These are phyloP conservation scores for Chloroclystis v-ata DNA, from an alignment of 2,888 invertebrate genomes.

Conservation along the genomic window DNA sequence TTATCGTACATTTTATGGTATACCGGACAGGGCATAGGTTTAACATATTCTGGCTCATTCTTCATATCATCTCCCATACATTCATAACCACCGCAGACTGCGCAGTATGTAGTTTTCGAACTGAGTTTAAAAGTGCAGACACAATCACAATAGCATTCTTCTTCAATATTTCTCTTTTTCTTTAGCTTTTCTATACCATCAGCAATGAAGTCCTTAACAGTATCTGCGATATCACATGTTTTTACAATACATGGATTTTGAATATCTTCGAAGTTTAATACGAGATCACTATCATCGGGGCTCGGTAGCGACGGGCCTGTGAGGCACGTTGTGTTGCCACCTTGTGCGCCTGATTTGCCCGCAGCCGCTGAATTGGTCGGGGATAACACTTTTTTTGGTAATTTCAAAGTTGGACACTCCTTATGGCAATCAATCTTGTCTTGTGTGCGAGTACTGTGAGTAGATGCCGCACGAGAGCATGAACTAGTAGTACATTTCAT, in stretches of 20 bases:
- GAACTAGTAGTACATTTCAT: too few species aligned
- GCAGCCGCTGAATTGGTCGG: constrained; percentile 36
- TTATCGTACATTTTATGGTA: constrained; percentile 67
- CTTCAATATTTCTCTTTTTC: constrained; percentile 31
- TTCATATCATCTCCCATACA: constrained; percentile 59
- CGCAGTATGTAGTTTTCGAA: constrained; percentile 64
- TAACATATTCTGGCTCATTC: constrained; percentile 50
- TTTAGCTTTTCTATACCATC: constrained; percentile 43
- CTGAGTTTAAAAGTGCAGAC: constrained; percentile 60
- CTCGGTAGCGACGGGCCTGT: constrained; percentile 40
- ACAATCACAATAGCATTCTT: constrained; percentile 64
- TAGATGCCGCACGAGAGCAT: too few species aligned
- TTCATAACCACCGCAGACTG: constrained; percentile 67
- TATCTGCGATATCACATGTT: constrained; percentile 57
- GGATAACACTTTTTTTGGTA: constrained; percentile 35
- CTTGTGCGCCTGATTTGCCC: constrained; percentile 16
- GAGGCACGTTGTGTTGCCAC: constrained; percentile 42
- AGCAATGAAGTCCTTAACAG: constrained; percentile 60
- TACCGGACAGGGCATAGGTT: constrained; percentile 67
- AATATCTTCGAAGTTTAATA: constrained; percentile 53
- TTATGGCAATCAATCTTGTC: constrained; percentile 35
- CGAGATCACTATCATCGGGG: constrained; percentile 63
- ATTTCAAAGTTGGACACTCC: constrained; percentile 49
- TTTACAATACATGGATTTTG: constrained; percentile 60
- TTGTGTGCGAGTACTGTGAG: too few species aligned